phyloP scores from a whole-genome alignment of 2,888 invertebrate genomes.

The Synergus japonicus region DNA sequence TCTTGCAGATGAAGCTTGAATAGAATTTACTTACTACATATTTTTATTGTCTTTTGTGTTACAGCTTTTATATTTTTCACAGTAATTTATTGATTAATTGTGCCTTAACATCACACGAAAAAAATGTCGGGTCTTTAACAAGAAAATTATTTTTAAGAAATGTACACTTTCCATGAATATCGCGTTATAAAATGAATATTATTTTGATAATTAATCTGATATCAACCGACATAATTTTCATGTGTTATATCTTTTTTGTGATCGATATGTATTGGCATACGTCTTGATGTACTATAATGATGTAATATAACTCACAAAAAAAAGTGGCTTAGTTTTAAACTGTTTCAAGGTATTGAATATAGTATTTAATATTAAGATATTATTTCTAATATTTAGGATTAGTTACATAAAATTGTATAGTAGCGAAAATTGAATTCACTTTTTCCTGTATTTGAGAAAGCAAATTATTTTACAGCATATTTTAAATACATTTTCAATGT shows the following conservation, averaged over 20 bases:
- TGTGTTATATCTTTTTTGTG: background rate
- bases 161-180: background rate
- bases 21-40: background rate
- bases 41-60: background rate
- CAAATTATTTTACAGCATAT: slow-evolving; percentile 11
- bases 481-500: slow-evolving; percentile 11
- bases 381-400: background rate
- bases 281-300: slow-evolving; percentile 17
- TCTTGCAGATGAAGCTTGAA: background rate
- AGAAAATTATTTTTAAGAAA: background rate
- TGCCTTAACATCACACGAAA: background rate
- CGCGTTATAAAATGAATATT: background rate
- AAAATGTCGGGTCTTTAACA: background rate
- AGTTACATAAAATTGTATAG: background rate
- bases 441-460: slow-evolving; percentile 5
- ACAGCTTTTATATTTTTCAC: slow-evolving; percentile 16
- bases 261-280: background rate
- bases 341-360: background rate
- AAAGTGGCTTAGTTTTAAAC: background rate
- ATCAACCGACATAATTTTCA: slow-evolving; percentile 11
- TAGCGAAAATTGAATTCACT: background rate
- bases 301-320: background rate
- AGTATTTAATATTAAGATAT: background rate
- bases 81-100: background rate
- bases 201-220: background rate